phyloP scores from a whole-genome alignment of 2,888 invertebrate species.

The Sthenelais limicola region DNA sequence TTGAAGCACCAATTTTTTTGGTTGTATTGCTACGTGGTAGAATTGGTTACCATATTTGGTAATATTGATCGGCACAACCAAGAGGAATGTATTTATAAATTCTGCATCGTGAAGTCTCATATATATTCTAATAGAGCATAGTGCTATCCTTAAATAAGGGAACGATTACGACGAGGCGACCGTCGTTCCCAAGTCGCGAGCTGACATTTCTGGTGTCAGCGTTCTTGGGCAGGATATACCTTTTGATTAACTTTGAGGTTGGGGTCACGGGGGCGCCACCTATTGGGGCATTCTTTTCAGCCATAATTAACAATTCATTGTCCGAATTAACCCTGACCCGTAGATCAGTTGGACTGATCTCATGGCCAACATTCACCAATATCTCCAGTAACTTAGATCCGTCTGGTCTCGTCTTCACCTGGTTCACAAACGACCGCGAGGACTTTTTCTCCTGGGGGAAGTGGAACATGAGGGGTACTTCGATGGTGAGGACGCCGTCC shows the following conservation, averaged over 20 bases:
- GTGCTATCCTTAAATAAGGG: constrained; percentile 44
- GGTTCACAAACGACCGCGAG: constrained; percentile 49
- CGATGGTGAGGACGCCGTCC: constrained; percentile 50
- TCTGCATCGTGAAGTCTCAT: too few relatives aligned
- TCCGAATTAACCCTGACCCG: constrained; percentile 50
- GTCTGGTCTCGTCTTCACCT: constrained; percentile 39
- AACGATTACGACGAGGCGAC: constrained; percentile 49
- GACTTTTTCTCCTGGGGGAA: constrained; percentile 47
- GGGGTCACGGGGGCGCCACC: neutral
- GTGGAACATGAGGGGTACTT: constrained; percentile 54
- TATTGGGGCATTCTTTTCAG: constrained; percentile 36
- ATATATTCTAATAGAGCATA: constrained; percentile 20
- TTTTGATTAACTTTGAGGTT: constrained; percentile 47
- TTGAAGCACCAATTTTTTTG: too few relatives aligned
- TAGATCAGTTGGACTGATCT: constrained; percentile 46
- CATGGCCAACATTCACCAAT: constrained; percentile 51
- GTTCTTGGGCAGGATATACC: constrained; percentile 50
- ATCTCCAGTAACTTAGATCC: constrained; percentile 52
- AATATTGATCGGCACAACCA: too few relatives aligned
- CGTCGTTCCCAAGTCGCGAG: constrained; percentile 47
- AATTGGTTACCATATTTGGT: too few relatives aligned
- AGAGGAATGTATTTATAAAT: too few relatives aligned
- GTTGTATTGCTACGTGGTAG: too few relatives aligned
- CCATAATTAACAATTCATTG: constrained; percentile 44
- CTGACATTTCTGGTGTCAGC: constrained; percentile 48